A percentile compares a stretch with the other conserved stretches of the same genome.
These are phyloP conservation scores for Isoperla grammatica DNA, from an alignment of 2,888 invertebrate species.

Conservation along the genomic window DNA sequence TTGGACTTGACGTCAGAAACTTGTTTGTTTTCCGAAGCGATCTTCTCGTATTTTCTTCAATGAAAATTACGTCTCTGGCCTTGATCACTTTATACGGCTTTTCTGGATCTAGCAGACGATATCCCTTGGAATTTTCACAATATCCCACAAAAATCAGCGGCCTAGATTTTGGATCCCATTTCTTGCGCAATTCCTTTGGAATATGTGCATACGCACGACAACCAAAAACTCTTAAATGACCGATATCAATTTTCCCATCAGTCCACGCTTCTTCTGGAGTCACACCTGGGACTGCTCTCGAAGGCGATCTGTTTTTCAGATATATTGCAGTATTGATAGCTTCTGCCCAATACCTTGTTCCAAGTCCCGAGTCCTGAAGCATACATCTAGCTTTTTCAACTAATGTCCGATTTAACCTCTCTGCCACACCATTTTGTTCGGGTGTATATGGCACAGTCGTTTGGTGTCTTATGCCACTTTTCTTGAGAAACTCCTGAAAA, in stretches of 20 bases:
- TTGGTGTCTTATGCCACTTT: conserved; percentile 37
- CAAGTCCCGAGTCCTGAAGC: not conserved
- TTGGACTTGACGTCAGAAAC: too few relatives aligned
- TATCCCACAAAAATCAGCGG: conserved; percentile 29
- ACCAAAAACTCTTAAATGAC: conserved; percentile 19
- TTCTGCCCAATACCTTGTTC: conserved; percentile 30
- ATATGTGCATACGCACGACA: conserved; percentile 23
- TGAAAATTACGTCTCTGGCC: not conserved
- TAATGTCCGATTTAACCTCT: too few relatives aligned
- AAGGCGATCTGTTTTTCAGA: conserved; percentile 32
- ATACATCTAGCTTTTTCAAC: conserved; percentile 31
- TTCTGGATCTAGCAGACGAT: conserved; percentile 25
- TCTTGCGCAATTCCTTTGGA: conserved; percentile 26
- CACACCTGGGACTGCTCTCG: conserved; percentile 23
- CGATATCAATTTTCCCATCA: conserved; percentile 12
- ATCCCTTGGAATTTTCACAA: conserved; percentile 29
- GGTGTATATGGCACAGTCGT: conserved; percentile 37
- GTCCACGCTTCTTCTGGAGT: conserved; percentile 20
- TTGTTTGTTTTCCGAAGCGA: too few relatives aligned
- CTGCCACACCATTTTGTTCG: conserved; percentile 39
- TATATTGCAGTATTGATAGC: conserved; percentile 29
- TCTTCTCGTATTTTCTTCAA: too few relatives aligned
- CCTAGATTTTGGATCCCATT: conserved; percentile 26
- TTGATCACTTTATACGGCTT: conserved; percentile 3
- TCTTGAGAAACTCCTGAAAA: conserved; percentile 32